These are phyloP conservation scores for Tachystola acroxantha DNA, from an alignment of 2,888 invertebrate species.

Conservation along the genomic window DNA sequence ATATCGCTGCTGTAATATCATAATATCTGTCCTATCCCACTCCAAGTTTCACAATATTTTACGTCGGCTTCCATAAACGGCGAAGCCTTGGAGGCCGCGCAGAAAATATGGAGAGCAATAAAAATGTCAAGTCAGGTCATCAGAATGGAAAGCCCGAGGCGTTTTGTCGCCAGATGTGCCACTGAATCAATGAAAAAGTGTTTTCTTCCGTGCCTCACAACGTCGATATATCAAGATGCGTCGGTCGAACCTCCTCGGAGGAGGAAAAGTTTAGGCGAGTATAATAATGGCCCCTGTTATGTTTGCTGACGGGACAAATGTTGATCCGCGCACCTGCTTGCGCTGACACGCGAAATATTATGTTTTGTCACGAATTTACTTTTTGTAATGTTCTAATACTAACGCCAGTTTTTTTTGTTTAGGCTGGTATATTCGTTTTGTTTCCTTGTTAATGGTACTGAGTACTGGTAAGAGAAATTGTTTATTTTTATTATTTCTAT, in stretches of 20 bases:
- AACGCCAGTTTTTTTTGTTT: slow-evolving; percentile 24
- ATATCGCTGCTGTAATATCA: slow-evolving; percentile 52
- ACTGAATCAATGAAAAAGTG: slow-evolving; percentile 77
- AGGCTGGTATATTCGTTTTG: background rate
- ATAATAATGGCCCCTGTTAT: slow-evolving; percentile 54
- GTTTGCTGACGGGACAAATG: slow-evolving; percentile 59
- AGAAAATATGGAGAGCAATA: slow-evolving; percentile 73
- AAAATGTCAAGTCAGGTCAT: slow-evolving; percentile 79
- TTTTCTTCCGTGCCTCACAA: slow-evolving; percentile 67
- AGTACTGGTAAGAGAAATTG: too few species aligned
- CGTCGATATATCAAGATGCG: slow-evolving; percentile 49
- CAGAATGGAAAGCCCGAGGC: slow-evolving; percentile 73
- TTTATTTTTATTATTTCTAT: too few species aligned
- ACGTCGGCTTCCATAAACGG: slow-evolving; percentile 52
- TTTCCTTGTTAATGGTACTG: too few species aligned
- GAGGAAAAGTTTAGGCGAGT: slow-evolving; percentile 28
- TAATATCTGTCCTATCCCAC: slow-evolving; percentile 59
- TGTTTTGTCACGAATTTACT: slow-evolving; percentile 39
- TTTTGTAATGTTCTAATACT: slow-evolving; percentile 39
- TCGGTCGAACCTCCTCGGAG: slow-evolving; percentile 9
- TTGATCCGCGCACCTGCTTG: slow-evolving; percentile 59
- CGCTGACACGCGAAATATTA: slow-evolving; percentile 43
- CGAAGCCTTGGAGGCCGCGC: slow-evolving; percentile 64
- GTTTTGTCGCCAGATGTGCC: slow-evolving; percentile 75
- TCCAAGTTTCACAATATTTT: slow-evolving; percentile 70